phyloP scores from a whole-genome alignment of 2,888 invertebrate species.

The Trissonchulus latispiculum region DNA sequence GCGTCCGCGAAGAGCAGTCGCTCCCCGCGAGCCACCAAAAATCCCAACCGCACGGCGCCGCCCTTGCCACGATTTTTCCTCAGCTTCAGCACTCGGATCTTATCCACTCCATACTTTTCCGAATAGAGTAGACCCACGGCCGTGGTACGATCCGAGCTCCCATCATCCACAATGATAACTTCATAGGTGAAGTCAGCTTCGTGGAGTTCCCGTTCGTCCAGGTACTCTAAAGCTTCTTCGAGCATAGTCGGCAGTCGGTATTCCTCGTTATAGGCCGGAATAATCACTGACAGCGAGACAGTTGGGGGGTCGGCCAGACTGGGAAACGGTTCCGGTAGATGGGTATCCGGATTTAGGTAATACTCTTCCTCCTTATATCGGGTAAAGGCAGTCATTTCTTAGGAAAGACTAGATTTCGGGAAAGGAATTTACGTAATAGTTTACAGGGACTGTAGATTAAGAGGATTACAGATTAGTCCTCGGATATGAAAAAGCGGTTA shows the following conservation, averaged over 20 bases:
- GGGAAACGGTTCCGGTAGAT: slow-evolving; percentile 57
- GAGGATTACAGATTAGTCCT: too few relatives aligned
- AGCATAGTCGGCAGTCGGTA: slow-evolving; percentile 69
- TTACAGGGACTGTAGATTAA: too few relatives aligned
- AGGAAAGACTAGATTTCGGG: too few relatives aligned
- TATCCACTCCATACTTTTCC: slow-evolving; percentile 61
- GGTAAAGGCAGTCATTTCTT: background rate
- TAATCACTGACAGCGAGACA: slow-evolving; percentile 67
- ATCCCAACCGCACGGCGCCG: slow-evolving; percentile 85
- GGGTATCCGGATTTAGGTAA: slow-evolving; percentile 13
- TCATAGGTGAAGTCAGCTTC: slow-evolving; percentile 65
- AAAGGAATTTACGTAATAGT: too few relatives aligned
- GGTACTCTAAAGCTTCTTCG: slow-evolving; percentile 34
- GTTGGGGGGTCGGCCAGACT: slow-evolving; percentile 55
- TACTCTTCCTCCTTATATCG: slow-evolving; percentile 8
- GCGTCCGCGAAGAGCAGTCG: slow-evolving; percentile 91
- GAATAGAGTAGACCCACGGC: slow-evolving; percentile 65
- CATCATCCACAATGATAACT: slow-evolving; percentile 54
- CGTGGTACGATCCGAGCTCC: slow-evolving; percentile 73
- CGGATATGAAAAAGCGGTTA: too few relatives aligned
- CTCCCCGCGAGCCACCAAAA: slow-evolving; percentile 74
- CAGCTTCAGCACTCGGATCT: slow-evolving; percentile 71
- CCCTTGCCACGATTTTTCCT: slow-evolving; percentile 79
- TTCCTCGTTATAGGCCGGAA: slow-evolving; percentile 92
- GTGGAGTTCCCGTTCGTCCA: slow-evolving; percentile 34